These are phyloP conservation scores for Gryon sp. DNA, from an alignment of 1,140 invertebrate species.

Conservation along the genomic window DNA sequence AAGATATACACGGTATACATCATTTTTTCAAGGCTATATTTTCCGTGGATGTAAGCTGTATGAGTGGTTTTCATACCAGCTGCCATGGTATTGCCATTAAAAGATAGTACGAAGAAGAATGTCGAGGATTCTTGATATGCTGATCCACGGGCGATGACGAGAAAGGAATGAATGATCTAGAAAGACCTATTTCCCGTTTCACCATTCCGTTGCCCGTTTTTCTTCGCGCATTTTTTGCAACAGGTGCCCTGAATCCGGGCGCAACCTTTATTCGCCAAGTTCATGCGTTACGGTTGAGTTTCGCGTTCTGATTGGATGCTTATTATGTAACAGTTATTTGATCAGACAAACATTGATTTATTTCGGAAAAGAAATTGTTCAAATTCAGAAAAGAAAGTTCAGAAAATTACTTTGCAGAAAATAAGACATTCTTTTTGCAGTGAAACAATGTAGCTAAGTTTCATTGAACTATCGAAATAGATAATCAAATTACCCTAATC, in stretches of 20 bases:
- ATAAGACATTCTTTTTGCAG: too few relatives aligned
- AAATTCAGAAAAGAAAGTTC: too few relatives aligned
- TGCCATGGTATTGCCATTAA: slow-evolving; percentile 51
- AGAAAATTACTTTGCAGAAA: too few relatives aligned
- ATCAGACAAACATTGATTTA: too few relatives aligned
- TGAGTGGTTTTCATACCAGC: slow-evolving; percentile 27
- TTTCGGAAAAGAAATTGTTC: too few relatives aligned
- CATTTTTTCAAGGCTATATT: slow-evolving; percentile 57
- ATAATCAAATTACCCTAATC: too few relatives aligned
- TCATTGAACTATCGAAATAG: too few relatives aligned
- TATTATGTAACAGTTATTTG: too few relatives aligned
- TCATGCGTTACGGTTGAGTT: slow-evolving; percentile 17
- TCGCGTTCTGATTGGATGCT: too few relatives aligned
- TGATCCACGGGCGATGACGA: slow-evolving; percentile 48
- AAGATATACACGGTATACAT: slow-evolving; percentile 45
- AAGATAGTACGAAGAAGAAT: slow-evolving; percentile 51
- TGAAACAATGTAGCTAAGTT: too few relatives aligned
- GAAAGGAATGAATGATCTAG: slow-evolving; percentile 57
- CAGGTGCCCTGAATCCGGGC: slow-evolving; percentile 6
- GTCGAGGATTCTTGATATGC: slow-evolving; percentile 54
- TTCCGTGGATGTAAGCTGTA: slow-evolving; percentile 26
- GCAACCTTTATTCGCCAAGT: slow-evolving; percentile 24
- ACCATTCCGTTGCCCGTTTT: slow-evolving; percentile 24
- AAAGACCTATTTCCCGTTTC: slow-evolving; percentile 56
- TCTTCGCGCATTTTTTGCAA: slow-evolving; percentile 19